Evolutionary conservation across 2,113 vertebrate species (phyloP), one percentile per base, ranked within the genome.

Genomic region (Eptatretus burgeri): DNA sequence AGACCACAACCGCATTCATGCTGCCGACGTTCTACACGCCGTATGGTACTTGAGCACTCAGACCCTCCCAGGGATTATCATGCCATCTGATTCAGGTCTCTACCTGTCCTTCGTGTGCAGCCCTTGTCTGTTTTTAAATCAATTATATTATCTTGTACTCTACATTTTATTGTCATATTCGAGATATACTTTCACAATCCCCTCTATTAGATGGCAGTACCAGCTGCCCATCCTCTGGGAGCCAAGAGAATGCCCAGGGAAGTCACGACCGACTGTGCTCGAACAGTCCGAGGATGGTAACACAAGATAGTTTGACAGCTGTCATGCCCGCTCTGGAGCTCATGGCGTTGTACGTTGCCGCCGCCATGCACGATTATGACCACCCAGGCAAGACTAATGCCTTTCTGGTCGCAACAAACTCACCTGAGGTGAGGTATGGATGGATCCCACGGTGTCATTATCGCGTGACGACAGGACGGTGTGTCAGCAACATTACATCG

Each of bases 301-400:
- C 27, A 41, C 27, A 41, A 41, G 27, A 41, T 41, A 41, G 87
- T 69, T 71, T 98, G 62, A 84, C 87, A 11, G 83, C 85, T 67
- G 88, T 87, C 67, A 87, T 98, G 66, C 91, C 91, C n/a, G 84
- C 87, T 65, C 76, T 98, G 65, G 91, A 98, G 71, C 66, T 98
- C 69, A 98, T 95, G 91, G 91, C 91, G 0, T 74, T 98, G 12
- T 98, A 98, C 3, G 89, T 98, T n/a, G 89, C 87, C 2, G 86
- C 91, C 1, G 89, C 91, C 64, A 98, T 98, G 91, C 91, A 98
- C 11, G 91, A 98, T 64, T 98, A 93, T 2, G 91, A 98, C 70
- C 91, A 98, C 63, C 91, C 89, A 0, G 89, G 91, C 13, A 75
- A 88, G 69, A 98, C 91, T 51, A 98, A 98, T 1, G 91, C 91